phyloP scores from a whole-genome alignment of 92 coral and sea anemone species.

The Palythoa caribaeorum region DNA sequence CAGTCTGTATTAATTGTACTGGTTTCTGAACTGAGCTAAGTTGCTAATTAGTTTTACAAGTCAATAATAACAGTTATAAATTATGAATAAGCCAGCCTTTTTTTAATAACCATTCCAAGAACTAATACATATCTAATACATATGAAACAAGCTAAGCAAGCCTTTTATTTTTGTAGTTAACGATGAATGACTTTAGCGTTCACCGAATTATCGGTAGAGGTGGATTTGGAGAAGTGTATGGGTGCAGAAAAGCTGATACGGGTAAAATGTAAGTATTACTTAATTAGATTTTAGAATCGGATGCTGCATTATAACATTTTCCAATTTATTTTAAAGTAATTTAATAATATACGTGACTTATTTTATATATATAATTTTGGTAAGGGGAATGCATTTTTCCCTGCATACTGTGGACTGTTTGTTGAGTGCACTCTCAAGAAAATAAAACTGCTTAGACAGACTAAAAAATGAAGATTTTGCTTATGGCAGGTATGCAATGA shows the following conservation, averaged over 20 bases:
- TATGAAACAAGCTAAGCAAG: not conserved
- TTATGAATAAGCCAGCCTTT: too few species aligned
- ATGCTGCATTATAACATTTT: not conserved
- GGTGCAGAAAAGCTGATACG: slow-evolving; percentile 99
- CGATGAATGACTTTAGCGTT: slow-evolving; percentile 99
- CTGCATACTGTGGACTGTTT: too few species aligned
- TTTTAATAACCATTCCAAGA: too few species aligned
- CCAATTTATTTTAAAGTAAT: not conserved
- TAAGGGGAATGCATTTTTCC: too few species aligned
- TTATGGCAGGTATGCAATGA: slow-evolving; percentile 96
- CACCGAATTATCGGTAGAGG: slow-evolving; percentile 99
- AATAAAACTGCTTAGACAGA: too few species aligned
- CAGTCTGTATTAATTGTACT: too few species aligned
- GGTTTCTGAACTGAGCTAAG: too few species aligned
- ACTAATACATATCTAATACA: too few species aligned
- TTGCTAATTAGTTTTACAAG: too few species aligned
- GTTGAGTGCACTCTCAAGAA: too few species aligned
- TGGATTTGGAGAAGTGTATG: slow-evolving; percentile 99
- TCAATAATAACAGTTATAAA: too few species aligned
- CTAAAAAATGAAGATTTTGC: not conserved
- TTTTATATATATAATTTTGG: too few species aligned
- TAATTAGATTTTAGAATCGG: not conserved
- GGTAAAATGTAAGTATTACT: slow-evolving; percentile 91
- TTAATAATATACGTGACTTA: not conserved
- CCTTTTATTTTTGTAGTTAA: slow-evolving; percentile 70